Conservation (phyloP, 1,140 invertebrate species). For the Chrysomallon squamiferum region DNA sequence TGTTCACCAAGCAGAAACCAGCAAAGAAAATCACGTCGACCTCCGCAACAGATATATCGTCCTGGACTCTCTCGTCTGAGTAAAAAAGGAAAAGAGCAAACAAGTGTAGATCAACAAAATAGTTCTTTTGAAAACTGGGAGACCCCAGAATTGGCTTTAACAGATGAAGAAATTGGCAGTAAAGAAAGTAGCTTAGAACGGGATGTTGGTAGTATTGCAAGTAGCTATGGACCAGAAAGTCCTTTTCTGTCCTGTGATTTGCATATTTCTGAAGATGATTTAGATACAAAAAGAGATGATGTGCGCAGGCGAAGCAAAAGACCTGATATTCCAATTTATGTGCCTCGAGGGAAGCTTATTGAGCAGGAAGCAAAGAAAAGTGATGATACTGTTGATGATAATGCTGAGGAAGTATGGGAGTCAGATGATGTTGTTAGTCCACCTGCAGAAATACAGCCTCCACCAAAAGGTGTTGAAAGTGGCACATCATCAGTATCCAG, state of each 20-base stretch:
- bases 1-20: no score
- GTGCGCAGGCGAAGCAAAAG: constrained; percentile 33
- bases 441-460: background rate
- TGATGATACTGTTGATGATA: constrained; percentile 23
- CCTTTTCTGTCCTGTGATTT: constrained; percentile 7
- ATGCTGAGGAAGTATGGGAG: background rate
- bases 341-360: constrained; percentile 43
- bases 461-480: background rate
- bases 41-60: background rate
- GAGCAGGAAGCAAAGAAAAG: constrained; percentile 28
- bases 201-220: constrained; percentile 3
- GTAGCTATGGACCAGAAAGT: background rate
- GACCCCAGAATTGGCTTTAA: constrained; percentile 5
- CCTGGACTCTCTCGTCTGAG: background rate
- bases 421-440: background rate
- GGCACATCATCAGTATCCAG: background rate
- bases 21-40: background rate
- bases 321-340: constrained; percentile 56
- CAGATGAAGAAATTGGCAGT: constrained; percentile 32
- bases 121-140: constrained; percentile 29
- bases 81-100: constrained; percentile 1
- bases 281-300: constrained; percentile 6
- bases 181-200: constrained; percentile 41
- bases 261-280: constrained; percentile 16
- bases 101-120: background rate